Conservation (phyloP, 2,888 invertebrate genomes). For the Onchidella celtica region DNA sequence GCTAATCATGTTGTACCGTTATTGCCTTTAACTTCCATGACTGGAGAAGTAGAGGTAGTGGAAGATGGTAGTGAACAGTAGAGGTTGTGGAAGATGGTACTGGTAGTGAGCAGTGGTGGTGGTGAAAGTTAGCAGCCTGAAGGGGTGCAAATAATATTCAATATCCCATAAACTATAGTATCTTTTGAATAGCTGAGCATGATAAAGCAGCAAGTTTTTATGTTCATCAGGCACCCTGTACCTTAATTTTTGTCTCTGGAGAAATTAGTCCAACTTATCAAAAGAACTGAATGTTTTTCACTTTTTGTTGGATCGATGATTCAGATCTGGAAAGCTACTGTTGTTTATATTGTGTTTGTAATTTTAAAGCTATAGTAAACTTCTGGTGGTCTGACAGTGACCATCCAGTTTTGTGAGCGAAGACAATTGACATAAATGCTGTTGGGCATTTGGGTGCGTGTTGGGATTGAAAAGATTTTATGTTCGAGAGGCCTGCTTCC, state of each 20-base stretch:
- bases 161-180: background rate
- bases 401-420: background rate
- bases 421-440: background rate
- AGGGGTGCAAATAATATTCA: too few relatives aligned
- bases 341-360: too few relatives aligned
- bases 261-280: too few relatives aligned
- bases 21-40: background rate
- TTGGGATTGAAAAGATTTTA: background rate
- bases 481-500: background rate
- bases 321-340: too few relatives aligned
- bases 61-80: background rate
- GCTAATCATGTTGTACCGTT: constrained; percentile 36
- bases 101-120: too few relatives aligned
- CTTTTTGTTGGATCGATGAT: too few relatives aligned
- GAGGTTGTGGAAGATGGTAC: background rate
- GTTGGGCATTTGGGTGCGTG: background rate
- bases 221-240: too few relatives aligned
- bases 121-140: too few relatives aligned
- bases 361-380: too few relatives aligned
- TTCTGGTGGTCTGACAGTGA: too few relatives aligned
- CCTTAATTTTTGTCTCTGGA: too few relatives aligned
- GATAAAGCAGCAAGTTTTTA: background rate
- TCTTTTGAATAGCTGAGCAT: background rate
- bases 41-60: background rate
- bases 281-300: too few relatives aligned